A percentile compares a stretch with the other conserved stretches of the same genome.
Evolutionary conservation across 92 coral and sea anemone genomes (phyloP).

Genomic region (Bergia puertoricense): DNA sequence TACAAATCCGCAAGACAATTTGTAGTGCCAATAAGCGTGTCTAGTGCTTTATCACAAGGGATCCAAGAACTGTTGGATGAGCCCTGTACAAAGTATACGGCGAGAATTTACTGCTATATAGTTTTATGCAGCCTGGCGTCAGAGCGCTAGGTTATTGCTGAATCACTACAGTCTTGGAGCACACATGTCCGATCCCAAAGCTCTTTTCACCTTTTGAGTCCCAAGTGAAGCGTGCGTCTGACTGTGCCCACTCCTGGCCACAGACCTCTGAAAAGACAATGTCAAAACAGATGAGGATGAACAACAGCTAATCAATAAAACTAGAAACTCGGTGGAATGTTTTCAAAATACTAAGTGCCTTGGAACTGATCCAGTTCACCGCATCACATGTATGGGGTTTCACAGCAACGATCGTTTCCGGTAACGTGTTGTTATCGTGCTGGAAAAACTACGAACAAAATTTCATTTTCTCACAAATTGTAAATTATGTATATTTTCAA

Average conservation of each 20-base stretch:
- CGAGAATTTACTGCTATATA: too few species aligned
- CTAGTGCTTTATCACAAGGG: not conserved
- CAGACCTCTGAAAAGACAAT: slow-evolving; percentile 72
- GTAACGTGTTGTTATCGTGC: too few species aligned
- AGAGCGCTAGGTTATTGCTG: not conserved
- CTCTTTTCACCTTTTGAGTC: slow-evolving; percentile 57
- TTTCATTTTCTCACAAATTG: too few species aligned
- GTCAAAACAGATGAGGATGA: not conserved
- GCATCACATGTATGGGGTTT: too few species aligned
- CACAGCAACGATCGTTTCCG: too few species aligned
- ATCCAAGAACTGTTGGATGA: not conserved
- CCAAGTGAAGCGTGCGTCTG: slow-evolving; percentile 84
- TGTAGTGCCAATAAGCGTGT: not conserved
- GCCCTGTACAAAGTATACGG: too few species aligned
- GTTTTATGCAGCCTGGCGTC: not conserved
- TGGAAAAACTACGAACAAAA: too few species aligned
- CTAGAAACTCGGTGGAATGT: not conserved
- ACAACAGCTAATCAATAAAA: not conserved
- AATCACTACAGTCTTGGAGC: not conserved
- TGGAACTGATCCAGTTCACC: too few species aligned
- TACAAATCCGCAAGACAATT: not conserved
- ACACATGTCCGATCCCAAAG: not conserved
- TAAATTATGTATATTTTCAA: too few species aligned
- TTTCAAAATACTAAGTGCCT: too few species aligned
- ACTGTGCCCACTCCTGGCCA: slow-evolving; percentile 94